A percentile compares a stretch with the other conserved stretches of the same genome.
Conservation (phyloP, 2,797 vertebrate genomes). For the Chiloscyllium punctatum region DNA sequence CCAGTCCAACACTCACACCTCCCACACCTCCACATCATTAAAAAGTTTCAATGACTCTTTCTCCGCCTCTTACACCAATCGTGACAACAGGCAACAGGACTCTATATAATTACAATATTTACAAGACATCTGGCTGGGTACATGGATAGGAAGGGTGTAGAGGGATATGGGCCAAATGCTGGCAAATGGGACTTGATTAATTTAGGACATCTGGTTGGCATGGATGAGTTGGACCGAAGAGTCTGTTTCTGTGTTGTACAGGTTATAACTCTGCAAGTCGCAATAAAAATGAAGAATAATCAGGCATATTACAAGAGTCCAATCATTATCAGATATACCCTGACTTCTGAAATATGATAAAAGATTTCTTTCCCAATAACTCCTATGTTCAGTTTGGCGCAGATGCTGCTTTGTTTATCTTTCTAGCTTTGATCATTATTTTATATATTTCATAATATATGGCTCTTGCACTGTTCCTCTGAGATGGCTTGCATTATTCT, state of each 20-base stretch:
- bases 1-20: no score
- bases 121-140: no score
- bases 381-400: background rate
- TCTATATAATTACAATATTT: no score
- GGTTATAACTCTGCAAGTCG: no score
- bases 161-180: no score
- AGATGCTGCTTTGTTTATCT: background rate
- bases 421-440: background rate
- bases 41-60: no score
- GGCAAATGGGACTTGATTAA: no score
- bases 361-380: background rate
- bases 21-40: no score
- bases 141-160: no score
- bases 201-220: no score
- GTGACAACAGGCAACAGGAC: background rate
- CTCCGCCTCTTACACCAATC: background rate
- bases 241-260: no score
- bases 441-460: background rate
- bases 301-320: background rate
- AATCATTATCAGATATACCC: background rate
- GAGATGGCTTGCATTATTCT: background rate
- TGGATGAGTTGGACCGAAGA: no score
- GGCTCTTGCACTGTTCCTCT: background rate
- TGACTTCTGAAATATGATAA: background rate
- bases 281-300: background rate